Percentiles rank a stretch among this genome's conserved stretches.
These are phyloP conservation scores for Sphecodes monilicornis DNA, from an alignment of 2,888 invertebrate genomes.

Conservation along the genomic window DNA sequence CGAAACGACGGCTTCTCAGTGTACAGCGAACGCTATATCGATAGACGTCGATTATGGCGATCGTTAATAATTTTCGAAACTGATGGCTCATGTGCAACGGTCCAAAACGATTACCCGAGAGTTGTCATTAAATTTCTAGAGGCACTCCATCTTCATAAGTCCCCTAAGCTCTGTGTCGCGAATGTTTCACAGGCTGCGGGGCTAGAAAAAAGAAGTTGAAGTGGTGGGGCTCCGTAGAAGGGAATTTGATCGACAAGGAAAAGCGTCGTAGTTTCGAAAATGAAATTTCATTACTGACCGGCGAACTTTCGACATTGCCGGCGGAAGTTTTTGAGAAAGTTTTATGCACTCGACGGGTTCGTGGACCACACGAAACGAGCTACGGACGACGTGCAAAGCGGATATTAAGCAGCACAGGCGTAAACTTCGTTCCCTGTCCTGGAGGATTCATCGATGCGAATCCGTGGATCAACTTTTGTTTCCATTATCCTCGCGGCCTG, in stretches of 20 bases:
- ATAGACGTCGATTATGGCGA: neutral
- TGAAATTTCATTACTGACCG: slow-evolving; percentile 56
- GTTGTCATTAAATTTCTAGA: neutral
- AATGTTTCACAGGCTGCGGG: slow-evolving; percentile 21
- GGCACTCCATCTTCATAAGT: slow-evolving; percentile 7
- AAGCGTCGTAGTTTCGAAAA: slow-evolving; percentile 25
- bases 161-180: neutral
- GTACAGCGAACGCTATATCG: neutral
- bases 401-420: slow-evolving; percentile 18
- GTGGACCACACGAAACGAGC: slow-evolving; percentile 15
- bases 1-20: no score
- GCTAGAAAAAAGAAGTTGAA: neutral
- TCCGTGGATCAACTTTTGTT: neutral
- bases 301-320: slow-evolving; percentile 32
- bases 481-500: neutral
- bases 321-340: slow-evolving; percentile 44
- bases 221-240: neutral
- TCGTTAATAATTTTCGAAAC: neutral
- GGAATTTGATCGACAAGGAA: slow-evolving; percentile 47
- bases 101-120: neutral
- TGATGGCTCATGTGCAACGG: neutral
- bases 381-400: slow-evolving; percentile 30
- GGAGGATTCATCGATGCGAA: slow-evolving; percentile 30
- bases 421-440: slow-evolving; percentile 34
- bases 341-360: slow-evolving; percentile 37